Evolutionary conservation across 35 echinoderm and acorn worm genomes (phyloP).

Genomic region (Apostichopus californicus): DNA sequence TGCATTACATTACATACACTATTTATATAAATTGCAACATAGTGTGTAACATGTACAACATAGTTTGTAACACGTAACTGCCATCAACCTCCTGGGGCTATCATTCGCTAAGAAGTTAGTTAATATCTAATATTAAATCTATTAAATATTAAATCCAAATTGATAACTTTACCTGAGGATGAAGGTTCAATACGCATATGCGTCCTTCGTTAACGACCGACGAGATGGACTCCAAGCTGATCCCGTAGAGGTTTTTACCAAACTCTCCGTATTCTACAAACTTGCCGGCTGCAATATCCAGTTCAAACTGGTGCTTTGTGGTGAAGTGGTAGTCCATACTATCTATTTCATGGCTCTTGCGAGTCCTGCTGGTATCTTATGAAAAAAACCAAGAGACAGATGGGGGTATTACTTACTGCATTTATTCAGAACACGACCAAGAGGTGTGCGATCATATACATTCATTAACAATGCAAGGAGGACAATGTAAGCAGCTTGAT

Average conservation of each 20-base stretch:
- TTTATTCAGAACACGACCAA: no score
- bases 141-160: no score
- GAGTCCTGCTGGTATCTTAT: slow-evolving; percentile 84
- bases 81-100: neutral
- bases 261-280: slow-evolving; percentile 97
- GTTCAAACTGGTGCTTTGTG: slow-evolving; percentile 82
- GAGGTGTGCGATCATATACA: no score
- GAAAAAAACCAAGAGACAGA: no score
- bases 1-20: no score
- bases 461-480: no score
- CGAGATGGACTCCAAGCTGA: slow-evolving; percentile 82
- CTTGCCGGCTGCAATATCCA: slow-evolving; percentile 85
- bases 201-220: slow-evolving; percentile 70
- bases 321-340: slow-evolving; percentile 94
- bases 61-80: neutral
- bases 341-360: slow-evolving; percentile 85
- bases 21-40: no score
- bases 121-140: no score
- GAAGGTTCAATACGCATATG: slow-evolving; percentile 87
- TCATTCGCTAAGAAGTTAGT: neutral
- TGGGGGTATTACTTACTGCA: no score
- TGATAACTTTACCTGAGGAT: slow-evolving; percentile 82
- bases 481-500: no score
- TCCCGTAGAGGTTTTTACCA: slow-evolving; percentile 93
- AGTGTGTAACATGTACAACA: neutral